These are phyloP conservation scores for Menura novaehollandiae DNA, from an alignment of 2,113 vertebrate genomes.

Conservation along the genomic window DNA sequence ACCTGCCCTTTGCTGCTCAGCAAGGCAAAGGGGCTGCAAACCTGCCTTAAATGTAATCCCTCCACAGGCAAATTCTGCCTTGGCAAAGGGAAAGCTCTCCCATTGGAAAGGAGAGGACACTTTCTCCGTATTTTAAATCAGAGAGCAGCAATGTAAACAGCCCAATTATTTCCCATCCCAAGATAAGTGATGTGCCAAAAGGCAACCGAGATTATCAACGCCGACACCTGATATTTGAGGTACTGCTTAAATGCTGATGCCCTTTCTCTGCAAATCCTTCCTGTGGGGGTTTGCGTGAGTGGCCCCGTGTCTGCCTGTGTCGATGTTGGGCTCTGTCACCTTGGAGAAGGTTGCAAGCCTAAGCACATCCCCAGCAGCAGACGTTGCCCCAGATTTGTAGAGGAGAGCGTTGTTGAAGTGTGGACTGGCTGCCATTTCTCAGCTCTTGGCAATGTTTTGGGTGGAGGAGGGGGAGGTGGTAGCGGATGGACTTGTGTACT, in stretches of 20 bases:
- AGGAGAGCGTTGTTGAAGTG: fast-evolving
- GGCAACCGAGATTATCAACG: fast-evolving
- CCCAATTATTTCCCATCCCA: background rate
- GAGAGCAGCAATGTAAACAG: background rate
- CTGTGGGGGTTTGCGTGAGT: background rate
- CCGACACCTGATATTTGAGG: background rate
- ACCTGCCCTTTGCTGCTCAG: background rate
- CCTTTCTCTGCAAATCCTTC: background rate
- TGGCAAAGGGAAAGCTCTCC: background rate
- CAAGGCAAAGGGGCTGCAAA: background rate
- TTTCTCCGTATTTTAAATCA: background rate
- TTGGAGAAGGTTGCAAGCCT: background rate
- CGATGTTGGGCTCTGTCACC: background rate
- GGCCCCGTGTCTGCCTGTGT: background rate
- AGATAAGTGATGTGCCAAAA: background rate
- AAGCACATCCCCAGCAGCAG: background rate
- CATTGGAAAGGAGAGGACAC: fast-evolving
- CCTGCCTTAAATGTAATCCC: background rate
- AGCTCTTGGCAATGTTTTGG: background rate
- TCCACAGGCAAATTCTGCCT: background rate
- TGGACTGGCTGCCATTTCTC: background rate
- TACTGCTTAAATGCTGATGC: background rate
- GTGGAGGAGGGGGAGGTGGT: background rate
- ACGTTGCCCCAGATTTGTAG: background rate
- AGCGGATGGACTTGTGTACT: background rate